These are phyloP conservation scores for Echinometra lucunter DNA, from an alignment of 53 echinoderm and acorn worm species.

Conservation along the genomic window DNA sequence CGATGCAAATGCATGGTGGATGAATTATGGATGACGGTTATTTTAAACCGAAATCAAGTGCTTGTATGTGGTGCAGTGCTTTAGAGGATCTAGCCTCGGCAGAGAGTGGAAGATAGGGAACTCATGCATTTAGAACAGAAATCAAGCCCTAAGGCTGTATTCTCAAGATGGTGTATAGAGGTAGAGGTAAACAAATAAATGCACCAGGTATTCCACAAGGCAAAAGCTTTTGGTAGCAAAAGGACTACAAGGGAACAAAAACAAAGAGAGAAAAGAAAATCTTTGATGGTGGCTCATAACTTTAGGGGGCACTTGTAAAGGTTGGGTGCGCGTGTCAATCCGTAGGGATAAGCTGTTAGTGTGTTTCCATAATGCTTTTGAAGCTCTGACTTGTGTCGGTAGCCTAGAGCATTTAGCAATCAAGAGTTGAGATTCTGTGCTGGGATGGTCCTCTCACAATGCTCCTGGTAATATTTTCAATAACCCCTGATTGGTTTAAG, in stretches of 20 bases:
- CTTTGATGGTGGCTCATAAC: constrained; percentile 38
- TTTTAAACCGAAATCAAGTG: constrained; percentile 62
- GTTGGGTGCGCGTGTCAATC: constrained; percentile 57
- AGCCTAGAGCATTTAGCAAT: constrained; percentile 12
- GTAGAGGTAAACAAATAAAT: constrained; percentile 38
- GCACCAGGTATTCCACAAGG: constrained; percentile 19
- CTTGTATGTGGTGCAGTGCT: constrained; percentile 52
- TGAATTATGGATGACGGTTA: constrained; percentile 64
- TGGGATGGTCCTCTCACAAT: not conserved
- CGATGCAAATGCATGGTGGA: constrained; percentile 57
- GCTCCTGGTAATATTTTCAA: constrained; percentile 39
- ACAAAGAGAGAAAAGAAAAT: constrained; percentile 35
- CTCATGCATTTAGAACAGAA: constrained; percentile 40
- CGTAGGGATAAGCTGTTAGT: constrained; percentile 49
- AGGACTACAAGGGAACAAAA: constrained; percentile 22
- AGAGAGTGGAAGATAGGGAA: not conserved
- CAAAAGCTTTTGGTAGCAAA: constrained; percentile 18
- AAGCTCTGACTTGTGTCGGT: not conserved
- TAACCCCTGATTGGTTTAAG: constrained; percentile 29
- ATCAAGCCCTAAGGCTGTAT: not conserved
- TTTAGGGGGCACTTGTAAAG: constrained; percentile 57
- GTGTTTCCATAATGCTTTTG: constrained; percentile 52
- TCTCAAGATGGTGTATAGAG: not conserved
- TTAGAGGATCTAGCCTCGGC: constrained; percentile 36
- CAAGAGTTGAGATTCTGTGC: constrained; percentile 15